Evolutionary conservation across 2,797 vertebrate species (phyloP).

Genomic region (Propithecus deckenii): DNA sequence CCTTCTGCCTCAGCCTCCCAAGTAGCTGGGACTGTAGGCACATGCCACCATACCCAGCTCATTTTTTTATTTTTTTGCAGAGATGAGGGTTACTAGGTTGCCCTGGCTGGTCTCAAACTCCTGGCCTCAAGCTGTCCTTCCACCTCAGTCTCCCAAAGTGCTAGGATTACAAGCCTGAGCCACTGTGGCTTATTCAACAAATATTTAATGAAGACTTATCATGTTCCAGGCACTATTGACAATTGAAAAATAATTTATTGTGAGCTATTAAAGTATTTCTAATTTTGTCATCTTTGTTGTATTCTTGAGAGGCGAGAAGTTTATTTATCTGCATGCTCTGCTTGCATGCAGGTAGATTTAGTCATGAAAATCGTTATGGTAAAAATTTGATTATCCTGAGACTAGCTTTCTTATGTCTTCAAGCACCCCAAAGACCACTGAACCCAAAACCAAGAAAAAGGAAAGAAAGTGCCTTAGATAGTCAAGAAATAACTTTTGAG

Average conservation of each 20-base stretch:
- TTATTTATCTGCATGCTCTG: background rate
- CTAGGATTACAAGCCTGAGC: background rate
- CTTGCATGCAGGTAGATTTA: background rate
- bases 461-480: slow-evolving; percentile 2
- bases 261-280: background rate
- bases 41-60: background rate
- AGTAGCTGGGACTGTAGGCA: background rate
- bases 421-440: background rate
- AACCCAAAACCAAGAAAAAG: background rate
- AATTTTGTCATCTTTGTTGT: background rate
- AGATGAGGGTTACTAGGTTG: background rate
- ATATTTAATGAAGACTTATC: background rate
- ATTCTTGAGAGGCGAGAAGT: background rate
- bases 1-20: background rate
- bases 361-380: background rate
- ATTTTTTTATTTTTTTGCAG: background rate
- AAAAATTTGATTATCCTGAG: slow-evolving; percentile 10
- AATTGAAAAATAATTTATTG: background rate
- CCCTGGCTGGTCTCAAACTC: background rate
- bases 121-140: background rate
- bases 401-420: background rate
- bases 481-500: background rate
- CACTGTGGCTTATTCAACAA: background rate
- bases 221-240: background rate
- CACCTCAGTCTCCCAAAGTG: background rate